Base-by-base conservation (phyloP, 2,113 vertebrate species). In the Struthidea cinerea region DNA sequence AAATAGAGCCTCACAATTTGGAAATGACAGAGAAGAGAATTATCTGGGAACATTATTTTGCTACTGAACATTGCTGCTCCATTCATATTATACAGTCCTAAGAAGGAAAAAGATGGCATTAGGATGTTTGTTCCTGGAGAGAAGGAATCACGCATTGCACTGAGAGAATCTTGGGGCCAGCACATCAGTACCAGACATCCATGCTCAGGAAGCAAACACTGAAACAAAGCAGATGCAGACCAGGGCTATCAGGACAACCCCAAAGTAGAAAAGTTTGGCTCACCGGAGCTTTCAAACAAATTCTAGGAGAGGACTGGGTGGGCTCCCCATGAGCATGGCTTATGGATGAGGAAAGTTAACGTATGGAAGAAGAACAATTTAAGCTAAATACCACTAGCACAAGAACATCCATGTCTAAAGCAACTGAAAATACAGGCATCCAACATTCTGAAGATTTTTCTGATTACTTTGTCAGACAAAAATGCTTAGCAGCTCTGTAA, bases 61-160 rank as follows among this genome's bases (percentile, higher is more conserved):
- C 10, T 68, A 73, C 39, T 42, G 21, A 26, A 71, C 61, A 39
- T 17, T 93, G 35, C 60, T 90, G 47, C 35, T 70, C 23, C 52
- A 22, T 65, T 77, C 1, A 1, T 18, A 47, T 41, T 55, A 50
- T 8, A 7, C 30, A 82, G 56, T 4, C 76, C n/a, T 42, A 70
- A 81, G 46, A 81, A 79, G 20, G 21, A 47, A 93, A 57, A 84
- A 3, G 4, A n/a, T 23, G 6, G 39, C 47, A 75, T 69, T 32
- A 84, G 37, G 59, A 33, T 35, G n/a, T 49, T 77, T 86, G 28
- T 3, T 80, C 32, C 68, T 53, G 46, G 27, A 78, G 17, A 52
- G 17, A 69, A 87, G 15, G 28, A 84, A 65, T 5, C 5, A 0
- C 0, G 0, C 27, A 33, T 3, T 80, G 44, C n/a, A 53, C 41